Conservation (phyloP, 2,888 invertebrate species). For the Drosophila austrosaltans region DNA sequence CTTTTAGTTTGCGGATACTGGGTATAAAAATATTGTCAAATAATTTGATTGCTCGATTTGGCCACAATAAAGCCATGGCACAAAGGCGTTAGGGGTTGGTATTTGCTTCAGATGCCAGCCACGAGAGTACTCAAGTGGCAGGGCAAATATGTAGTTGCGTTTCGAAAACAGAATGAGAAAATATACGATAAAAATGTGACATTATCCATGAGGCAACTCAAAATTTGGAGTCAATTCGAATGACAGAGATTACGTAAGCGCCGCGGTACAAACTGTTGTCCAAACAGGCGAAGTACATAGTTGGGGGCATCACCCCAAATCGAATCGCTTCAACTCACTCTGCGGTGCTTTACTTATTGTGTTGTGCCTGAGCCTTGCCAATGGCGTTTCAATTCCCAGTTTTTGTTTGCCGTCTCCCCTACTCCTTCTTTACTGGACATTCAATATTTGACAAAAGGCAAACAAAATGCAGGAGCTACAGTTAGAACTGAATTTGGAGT, state of each 20-base stretch:
- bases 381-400: slow-evolving; percentile 33
- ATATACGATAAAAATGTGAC: slow-evolving; percentile 25
- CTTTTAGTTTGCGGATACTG: neutral
- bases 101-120: neutral
- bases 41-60: slow-evolving; percentile 81
- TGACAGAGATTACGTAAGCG: slow-evolving; percentile 68
- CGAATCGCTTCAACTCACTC: neutral
- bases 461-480: slow-evolving; percentile 17
- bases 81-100: slow-evolving; percentile 22
- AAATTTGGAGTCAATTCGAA: slow-evolving; percentile 25
- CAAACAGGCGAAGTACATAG: neutral
- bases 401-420: slow-evolving; percentile 14
- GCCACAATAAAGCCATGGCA: slow-evolving; percentile 51
- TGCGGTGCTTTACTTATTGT: slow-evolving; percentile 28
- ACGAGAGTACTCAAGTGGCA: neutral
- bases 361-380: slow-evolving; percentile 19
- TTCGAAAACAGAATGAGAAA: neutral
- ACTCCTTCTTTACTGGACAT: slow-evolving; percentile 43
- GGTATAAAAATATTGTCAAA: slow-evolving; percentile 62
- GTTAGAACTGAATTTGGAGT: slow-evolving; percentile 6
- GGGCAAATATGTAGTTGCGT: slow-evolving; percentile 15
- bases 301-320: slow-evolving; percentile 6
- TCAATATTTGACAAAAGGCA: slow-evolving; percentile 69
- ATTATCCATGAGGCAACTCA: slow-evolving; percentile 18
- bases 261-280: slow-evolving; percentile 62